Base-by-base conservation (phyloP, 2,797 vertebrate genomes). In the Diceros bicornis region DNA sequence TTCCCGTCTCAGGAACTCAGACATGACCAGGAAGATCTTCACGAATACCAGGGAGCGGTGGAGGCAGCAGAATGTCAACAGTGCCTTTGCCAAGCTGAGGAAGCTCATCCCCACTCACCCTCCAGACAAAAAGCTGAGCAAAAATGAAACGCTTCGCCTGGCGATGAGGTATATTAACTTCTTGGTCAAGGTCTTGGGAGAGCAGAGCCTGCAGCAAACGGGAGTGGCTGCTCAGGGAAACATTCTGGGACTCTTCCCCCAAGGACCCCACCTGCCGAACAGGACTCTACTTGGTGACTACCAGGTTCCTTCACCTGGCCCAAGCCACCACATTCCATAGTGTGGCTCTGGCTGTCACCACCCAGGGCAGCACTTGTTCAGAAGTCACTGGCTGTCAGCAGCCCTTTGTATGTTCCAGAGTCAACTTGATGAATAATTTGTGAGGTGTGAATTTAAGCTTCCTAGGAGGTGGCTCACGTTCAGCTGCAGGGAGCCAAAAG, bases 101-200 rank as follows among this genome's bases (percentile, higher is more conserved):
- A 99, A 99, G 98, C 99, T 99, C 90, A 99, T 99, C 95, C 99
- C 99, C 75, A 99, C 99, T 0, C 99, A 99, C 81, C 99, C 99
- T 0, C 99, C 99, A 0, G 99, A 99, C 98, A 99, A 99, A 98
- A 99, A 99, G 96, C 99, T 99, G 97, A 99, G 99, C 99, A 99
- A 99, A 98, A 99, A 99, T 0, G 99, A 99, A 98, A 99, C 99
- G 0, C 99, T 99, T 71, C 99, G 99, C 2, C 98, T 99, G 98
- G 99, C 99, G 92, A 99, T 99, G 99, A 99, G 99, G 98, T 99
- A 99, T 94, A 99, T 99, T 98, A 99, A 99, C 98, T 99, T 99
- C 98, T 98, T 99, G 32, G 99, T 99, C 98, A 99, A 99, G 98
- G 98, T 99, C 94, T 98, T 99, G 97, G 99, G 99, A 96, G 99